Evolutionary conservation across 2,888 invertebrate species (phyloP), one percentile per base, ranked within the genome.

Genomic region (Epiblema foenella): DNA sequence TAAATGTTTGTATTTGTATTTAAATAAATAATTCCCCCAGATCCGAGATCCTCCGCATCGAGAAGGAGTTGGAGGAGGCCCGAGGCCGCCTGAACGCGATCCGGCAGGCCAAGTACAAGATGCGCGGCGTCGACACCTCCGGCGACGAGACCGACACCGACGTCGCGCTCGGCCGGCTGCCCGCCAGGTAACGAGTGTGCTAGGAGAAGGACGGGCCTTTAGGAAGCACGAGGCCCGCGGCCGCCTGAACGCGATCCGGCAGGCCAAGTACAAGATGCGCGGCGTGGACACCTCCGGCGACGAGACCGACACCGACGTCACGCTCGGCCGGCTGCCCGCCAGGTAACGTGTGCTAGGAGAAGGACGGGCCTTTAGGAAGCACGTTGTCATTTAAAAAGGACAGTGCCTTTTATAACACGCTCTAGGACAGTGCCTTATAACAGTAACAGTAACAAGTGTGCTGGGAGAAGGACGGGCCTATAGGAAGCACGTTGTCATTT

Each of bases 161-260:
- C 51, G 78, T 79, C 49, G 85, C 85, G 69, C 79, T 81, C 15
- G 78, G 78, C 75, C 67, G 86, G 83, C 74, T 85, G 85, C 75
- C 81, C 79, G 5, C 82, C 84, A 24, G 78, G 75, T 8, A 75
- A 76, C n/a, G 0, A 15, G 15, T 42, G 15, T 5, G n/a, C 46
- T 42, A 5, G 15, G 33, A 33, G 33, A 33, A 33, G 33, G 33
- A 33, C 33, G 7, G 33, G 33, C 33, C 33, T 33, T n/a, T n/a
- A n/a, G n/a, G n/a, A n/a, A n/a, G n/a, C n/a, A n/a, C n/a, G 98
- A 98, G 82, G 99, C 99, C 0, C 94, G 99, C 62, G 97, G 97
- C 49, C 95, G 97, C 68, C 94, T 99, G 68, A 98, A 97, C 0
- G 97, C 97, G 57, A 98, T 99, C 82, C 95, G 99, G 9, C 98